These are phyloP conservation scores for Perdita meconis DNA, from an alignment of 2,888 invertebrate genomes.

Conservation along the genomic window DNA sequence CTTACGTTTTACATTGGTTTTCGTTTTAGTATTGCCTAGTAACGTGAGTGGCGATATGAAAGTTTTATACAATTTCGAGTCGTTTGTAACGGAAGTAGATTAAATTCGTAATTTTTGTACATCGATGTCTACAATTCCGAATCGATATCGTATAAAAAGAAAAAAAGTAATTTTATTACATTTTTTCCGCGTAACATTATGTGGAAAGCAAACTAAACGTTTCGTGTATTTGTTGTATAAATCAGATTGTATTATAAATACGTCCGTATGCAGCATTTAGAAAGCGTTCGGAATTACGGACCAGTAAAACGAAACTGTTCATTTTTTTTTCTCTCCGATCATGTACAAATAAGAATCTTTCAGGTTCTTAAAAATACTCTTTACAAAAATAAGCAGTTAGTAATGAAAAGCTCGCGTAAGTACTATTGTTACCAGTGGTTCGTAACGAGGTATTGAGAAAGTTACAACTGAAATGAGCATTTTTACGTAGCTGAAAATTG, in stretches of 20 bases:
- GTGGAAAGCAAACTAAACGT: constrained; percentile 64
- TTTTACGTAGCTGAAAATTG: constrained; percentile 34
- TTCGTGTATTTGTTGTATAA: constrained; percentile 30
- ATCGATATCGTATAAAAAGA: constrained; percentile 2
- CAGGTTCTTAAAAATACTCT: constrained; percentile 26
- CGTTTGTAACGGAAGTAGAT: constrained; percentile 23
- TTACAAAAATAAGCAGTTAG: constrained; percentile 46
- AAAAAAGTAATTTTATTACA: constrained; percentile 5
- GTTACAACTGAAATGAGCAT: constrained; percentile 28
- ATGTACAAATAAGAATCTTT: constrained; percentile 19
- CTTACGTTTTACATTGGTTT: constrained; percentile 20
- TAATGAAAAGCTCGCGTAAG: constrained; percentile 46
- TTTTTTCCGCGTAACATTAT: constrained; percentile 42
- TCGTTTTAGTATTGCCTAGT: constrained; percentile 22
- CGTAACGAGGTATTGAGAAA: constrained; percentile 33
- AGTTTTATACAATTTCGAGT: constrained; percentile 16
- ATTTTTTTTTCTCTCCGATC: constrained; percentile 16
- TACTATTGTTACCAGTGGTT: constrained; percentile 43
- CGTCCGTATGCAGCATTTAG: constrained; percentile 27
- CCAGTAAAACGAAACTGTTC: constrained; percentile 30
- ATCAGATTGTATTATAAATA: constrained; percentile 36
- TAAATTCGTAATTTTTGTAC: constrained; percentile 2
- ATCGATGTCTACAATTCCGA: constrained; percentile 16
- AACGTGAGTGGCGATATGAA: constrained; percentile 16
- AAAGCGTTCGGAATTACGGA: constrained; percentile 32